A percentile compares a stretch with the other conserved stretches of the same genome.
Conservation (phyloP, 2,113 vertebrate genomes). For the Peromyscus leucopus region DNA sequence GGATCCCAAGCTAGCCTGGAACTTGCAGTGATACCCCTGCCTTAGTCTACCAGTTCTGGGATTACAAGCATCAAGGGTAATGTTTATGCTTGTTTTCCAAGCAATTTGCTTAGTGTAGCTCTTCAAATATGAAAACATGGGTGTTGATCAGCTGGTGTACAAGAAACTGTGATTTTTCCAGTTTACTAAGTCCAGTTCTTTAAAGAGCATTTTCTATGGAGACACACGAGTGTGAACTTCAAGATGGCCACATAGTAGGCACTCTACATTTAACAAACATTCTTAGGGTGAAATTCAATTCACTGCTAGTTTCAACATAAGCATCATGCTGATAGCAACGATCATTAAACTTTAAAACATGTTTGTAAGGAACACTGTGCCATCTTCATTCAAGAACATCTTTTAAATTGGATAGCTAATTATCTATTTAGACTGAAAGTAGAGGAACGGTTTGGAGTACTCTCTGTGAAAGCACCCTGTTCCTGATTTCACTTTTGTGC, state of each 20-base stretch:
- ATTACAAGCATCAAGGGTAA: not conserved
- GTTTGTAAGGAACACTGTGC: constrained; percentile 56
- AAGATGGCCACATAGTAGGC: not conserved
- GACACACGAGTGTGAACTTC: not conserved
- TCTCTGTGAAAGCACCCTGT: constrained; percentile 30
- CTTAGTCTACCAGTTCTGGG: not conserved
- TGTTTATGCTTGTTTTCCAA: not conserved
- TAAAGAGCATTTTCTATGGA: not conserved
- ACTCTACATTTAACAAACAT: not conserved
- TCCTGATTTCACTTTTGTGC: constrained; percentile 38
- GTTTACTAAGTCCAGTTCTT: not conserved
- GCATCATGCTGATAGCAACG: constrained; percentile 13
- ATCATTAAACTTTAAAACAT: constrained; percentile 75
- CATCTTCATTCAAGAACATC: constrained; percentile 60
- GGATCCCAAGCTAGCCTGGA: not conserved
- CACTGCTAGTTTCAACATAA: constrained; percentile 53
- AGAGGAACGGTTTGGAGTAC: constrained; percentile 51
- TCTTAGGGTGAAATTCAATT: constrained; percentile 57
- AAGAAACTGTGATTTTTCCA: not conserved
- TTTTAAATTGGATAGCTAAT: constrained; percentile 78
- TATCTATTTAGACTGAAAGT: constrained; percentile 71
- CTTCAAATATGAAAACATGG: not conserved
- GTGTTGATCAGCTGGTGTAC: not conserved
- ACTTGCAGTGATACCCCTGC: too few species aligned
- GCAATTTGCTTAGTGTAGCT: not conserved